Conservation (phyloP, 1,140 invertebrate genomes). For the Aphis craccivora region DNA sequence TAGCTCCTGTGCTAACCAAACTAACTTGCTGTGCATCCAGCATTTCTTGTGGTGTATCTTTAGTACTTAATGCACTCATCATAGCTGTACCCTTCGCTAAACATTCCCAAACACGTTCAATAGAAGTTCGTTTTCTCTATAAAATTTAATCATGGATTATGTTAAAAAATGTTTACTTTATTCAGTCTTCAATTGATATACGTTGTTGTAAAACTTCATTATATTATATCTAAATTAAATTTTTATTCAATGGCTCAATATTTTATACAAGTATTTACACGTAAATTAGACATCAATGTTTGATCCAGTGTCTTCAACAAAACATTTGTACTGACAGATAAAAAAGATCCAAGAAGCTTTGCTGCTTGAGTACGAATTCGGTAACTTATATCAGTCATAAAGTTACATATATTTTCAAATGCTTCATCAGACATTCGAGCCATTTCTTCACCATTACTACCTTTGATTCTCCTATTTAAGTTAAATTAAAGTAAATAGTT, state of each 20-base stretch:
- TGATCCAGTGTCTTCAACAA: slow-evolving; percentile 95
- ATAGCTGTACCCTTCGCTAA: slow-evolving; percentile 88
- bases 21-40: slow-evolving; percentile 80
- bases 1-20: slow-evolving; percentile 90
- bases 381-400: slow-evolving; percentile 91
- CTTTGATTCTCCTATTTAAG: slow-evolving; percentile 61
- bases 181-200: slow-evolving; percentile 22
- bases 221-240: background rate
- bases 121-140: slow-evolving; percentile 74
- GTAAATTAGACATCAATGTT: slow-evolving; percentile 97
- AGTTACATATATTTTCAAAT: slow-evolving; percentile 93
- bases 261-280: slow-evolving; percentile 64
- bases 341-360: slow-evolving; percentile 80
- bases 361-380: slow-evolving; percentile 82
- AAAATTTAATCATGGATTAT: slow-evolving; percentile 57
- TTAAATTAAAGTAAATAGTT: slow-evolving; percentile 34
- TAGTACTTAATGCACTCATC: slow-evolving; percentile 89
- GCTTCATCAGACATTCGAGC: slow-evolving; percentile 93
- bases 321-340: slow-evolving; percentile 85
- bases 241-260: too few species aligned
- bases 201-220: background rate
- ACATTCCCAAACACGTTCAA: slow-evolving; percentile 82
- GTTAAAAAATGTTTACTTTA: slow-evolving; percentile 15
- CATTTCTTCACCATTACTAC: slow-evolving; percentile 74
- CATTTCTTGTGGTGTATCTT: slow-evolving; percentile 83